Evolutionary conservation across 2,888 invertebrate genomes (phyloP), one percentile per base, ranked within the genome.

Genomic region (Melinopterus prodromus): DNA sequence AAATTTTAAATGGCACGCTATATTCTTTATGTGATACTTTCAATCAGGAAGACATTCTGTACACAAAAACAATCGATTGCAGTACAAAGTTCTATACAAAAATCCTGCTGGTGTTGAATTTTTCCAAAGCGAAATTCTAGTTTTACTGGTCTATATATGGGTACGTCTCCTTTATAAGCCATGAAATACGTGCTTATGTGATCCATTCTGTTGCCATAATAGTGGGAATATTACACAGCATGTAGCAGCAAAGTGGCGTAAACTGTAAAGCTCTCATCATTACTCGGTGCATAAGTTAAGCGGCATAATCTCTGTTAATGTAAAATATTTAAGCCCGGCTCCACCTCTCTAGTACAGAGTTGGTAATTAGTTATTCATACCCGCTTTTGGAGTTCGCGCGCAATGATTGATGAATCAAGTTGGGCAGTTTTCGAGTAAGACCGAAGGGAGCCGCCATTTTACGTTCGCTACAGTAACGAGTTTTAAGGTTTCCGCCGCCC

Each of bases 201-300:
- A 26, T 26, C 26, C 26, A 26, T 12, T 53, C 53, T 53, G 53
- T 53, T 53, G 53, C 12, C 53, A 53, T 53, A 7, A 53, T 53
- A 12, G 53, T 9, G 53, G 12, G 9, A 7, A 53, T 53, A 53
- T 7, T 9, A 53, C 53, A 53, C 1, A 53, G 12, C 53, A 53
- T 53, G 12, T 12, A 53, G 53, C 12, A 53, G 53, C 53, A 53
- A 53, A 53, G 53, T 53, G 53, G 53, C 53, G 53, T 53, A 26
- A 26, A 26, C 26, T 26, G 26, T 53, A 53, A 53, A 53, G 9
- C 53, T 53, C 12, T 53, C 53, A 53, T 53, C 53, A 53, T 53
- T 53, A 53, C 53, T 53, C 53, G 53, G 53, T 53, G 53, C 53
- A 53, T 53, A 53, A 53, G 53, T 53, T 53, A 53, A 53, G 53